A percentile compares a stretch with the other conserved stretches of the same genome.
Conservation (phyloP, 2,888 invertebrate species). For the Nasonovia ribisnigri region DNA sequence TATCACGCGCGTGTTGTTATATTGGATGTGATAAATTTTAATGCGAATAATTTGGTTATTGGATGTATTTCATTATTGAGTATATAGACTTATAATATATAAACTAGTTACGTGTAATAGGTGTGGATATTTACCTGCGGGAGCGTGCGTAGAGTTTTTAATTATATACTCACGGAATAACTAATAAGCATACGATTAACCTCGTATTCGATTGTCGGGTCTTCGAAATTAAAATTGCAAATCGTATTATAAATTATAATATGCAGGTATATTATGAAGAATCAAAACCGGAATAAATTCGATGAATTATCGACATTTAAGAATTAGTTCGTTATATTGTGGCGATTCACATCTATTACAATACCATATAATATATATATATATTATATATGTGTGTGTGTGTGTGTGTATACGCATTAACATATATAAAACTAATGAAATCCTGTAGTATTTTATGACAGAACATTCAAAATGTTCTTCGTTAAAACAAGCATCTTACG, state of each 20-base stretch:
- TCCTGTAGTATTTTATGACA: background rate
- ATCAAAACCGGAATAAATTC: background rate
- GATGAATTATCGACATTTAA: background rate
- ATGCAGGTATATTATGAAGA: background rate
- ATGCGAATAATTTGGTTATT: background rate
- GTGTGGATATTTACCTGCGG: background rate
- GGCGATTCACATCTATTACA: background rate
- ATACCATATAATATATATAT: background rate
- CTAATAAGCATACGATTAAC: constrained; percentile 7
- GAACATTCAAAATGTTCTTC: background rate
- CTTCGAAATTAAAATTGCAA: background rate
- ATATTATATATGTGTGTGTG: too few relatives aligned
- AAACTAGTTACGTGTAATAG: background rate
- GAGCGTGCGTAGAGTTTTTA: background rate
- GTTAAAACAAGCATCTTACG: background rate
- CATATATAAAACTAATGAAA: background rate
- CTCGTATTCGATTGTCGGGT: background rate
- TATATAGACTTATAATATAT: background rate
- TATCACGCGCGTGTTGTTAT: background rate
- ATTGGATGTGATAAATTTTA: background rate
- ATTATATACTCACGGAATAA: background rate
- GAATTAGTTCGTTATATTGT: background rate
- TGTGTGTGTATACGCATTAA: background rate
- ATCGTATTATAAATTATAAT: background rate
- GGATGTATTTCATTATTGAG: background rate